Evolutionary conservation across 2,888 invertebrate genomes (phyloP), one percentile per base, ranked within the genome.

Genomic region (Agonopterix alstromeriana): DNA sequence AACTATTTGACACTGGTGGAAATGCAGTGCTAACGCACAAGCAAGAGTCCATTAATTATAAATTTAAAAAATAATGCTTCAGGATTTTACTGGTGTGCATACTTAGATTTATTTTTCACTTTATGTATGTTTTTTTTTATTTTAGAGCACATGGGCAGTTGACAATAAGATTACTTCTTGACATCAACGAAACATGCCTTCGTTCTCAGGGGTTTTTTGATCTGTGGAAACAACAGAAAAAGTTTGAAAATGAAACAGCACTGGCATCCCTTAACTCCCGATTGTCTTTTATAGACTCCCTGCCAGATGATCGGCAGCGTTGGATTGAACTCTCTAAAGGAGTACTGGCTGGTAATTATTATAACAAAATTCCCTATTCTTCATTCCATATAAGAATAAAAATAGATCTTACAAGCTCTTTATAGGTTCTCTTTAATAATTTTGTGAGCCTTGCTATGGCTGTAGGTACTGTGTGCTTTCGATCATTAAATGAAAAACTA

Each of bases 171-270:
- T 94, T 95, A 70, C 90, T 99, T 56, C 89, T 99, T 62, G 97
- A 98, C 77, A 94, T 97, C 63, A 95, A 97, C 67, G 97, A 98
- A 83, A 96, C 97, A 70, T 95, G 94, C 70, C 91, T 98, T 75
- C 92, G 95, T 65, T 95, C 97, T 69, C 96, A 95, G 74, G 95
- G 97, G 55, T 98, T 99, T 77, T 94, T 94, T 62, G 98, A 99
- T 84, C 94, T 98, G 42, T 93, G 93, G 93, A 86, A 90, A 53
- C 83, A 93, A 87, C 97, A 97, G 88, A 98, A 98, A 75, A 93
- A 93, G 68, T 85, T 90, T 66, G 98, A 98, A 88, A 98, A 98
- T 75, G 92, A 93, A 60, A 90, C 92, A 49, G 97, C 98, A 0
- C 82, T 98, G 52, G 80, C 88, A 42, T 89, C 92, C 54, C 91